Evolutionary conservation across 2,113 vertebrate genomes (phyloP).

Genomic region (Gavia stellata): DNA sequence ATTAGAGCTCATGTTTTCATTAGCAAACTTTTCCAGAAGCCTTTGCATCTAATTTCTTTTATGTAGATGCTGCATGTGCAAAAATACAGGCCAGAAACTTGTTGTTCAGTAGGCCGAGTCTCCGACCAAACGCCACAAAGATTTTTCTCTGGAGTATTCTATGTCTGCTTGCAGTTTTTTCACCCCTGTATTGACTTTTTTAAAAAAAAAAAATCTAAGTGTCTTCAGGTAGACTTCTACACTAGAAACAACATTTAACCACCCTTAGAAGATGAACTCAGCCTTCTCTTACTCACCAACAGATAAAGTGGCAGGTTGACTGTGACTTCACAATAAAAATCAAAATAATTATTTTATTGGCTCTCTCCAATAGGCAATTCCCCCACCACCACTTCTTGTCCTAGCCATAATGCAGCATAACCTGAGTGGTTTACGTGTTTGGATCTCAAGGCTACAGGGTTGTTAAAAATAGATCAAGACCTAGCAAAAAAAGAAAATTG

Average conservation of each 20-base stretch:
- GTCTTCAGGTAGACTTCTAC: neutral
- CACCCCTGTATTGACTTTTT: too few relatives aligned
- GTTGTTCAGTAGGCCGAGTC: neutral
- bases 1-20: too few relatives aligned
- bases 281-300: neutral
- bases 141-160: neutral
- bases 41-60: fast-evolving
- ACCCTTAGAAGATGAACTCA: neutral
- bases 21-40: neutral
- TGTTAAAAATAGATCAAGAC: neutral
- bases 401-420: neutral
- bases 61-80: neutral
- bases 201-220: neutral
- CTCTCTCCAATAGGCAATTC: neutral
- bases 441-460: neutral
- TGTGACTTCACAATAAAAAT: neutral
- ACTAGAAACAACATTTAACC: neutral
- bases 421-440: neutral
- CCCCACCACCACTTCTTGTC: neutral
- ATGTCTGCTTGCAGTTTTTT: neutral
- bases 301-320: neutral
- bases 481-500: neutral
- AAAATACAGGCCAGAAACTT: neutral
- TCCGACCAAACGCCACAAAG: neutral
- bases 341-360: neutral